phyloP scores from a whole-genome alignment of 2,888 invertebrate species.

The Lamellibrachia columna region DNA sequence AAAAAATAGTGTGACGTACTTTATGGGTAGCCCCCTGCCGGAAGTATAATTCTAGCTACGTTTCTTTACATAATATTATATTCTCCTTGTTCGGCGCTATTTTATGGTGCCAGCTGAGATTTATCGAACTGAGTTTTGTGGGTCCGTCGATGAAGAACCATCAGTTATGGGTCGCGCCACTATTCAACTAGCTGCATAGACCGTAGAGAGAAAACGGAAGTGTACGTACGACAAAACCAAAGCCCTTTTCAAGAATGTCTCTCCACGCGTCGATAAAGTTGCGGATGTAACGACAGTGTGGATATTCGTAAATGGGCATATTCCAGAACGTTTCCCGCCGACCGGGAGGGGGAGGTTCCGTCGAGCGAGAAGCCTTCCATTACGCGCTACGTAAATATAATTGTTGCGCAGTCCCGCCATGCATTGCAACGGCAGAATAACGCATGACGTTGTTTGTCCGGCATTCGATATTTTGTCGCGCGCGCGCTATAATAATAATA shows the following conservation, averaged over 20 bases:
- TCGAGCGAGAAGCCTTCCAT: background rate
- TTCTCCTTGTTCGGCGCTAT: no score
- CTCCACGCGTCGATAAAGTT: background rate
- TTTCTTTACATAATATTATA: no score
- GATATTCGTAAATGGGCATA: background rate
- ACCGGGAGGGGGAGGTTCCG: background rate
- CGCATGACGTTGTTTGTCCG: background rate
- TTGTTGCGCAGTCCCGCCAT: background rate
- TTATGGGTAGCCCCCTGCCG: no score
- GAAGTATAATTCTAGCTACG: no score
- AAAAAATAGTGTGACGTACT: no score
- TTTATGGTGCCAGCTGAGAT: no score
- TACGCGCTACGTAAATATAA: conserved; percentile 16
- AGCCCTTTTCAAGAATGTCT: background rate
- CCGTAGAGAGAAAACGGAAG: background rate
- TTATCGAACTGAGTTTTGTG: no score
- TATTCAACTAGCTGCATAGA: background rate
- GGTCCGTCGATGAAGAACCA: no score
- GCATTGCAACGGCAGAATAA: background rate
- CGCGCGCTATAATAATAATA: background rate
- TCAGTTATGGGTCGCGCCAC: no score
- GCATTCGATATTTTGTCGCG: background rate
- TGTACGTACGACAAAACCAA: background rate
- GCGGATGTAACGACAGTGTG: background rate
- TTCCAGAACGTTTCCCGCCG: background rate